Conservation (phyloP, 1,140 invertebrate species). For the Musca domestica region DNA sequence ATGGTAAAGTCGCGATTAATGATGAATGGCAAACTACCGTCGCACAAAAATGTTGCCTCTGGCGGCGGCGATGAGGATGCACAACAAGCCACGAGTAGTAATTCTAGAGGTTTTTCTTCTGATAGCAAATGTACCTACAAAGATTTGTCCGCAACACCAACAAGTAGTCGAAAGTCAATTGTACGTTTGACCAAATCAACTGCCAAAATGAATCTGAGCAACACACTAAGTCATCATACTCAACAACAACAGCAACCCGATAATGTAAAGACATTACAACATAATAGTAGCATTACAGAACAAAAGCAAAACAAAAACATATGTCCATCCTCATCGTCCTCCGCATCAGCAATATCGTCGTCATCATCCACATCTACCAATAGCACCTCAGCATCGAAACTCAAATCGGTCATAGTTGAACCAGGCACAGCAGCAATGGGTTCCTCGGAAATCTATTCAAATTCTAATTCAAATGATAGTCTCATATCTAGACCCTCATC, state of each 20-base stretch:
- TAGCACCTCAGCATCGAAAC: background rate
- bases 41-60: background rate
- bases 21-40: background rate
- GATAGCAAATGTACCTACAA: slow-evolving; percentile 52
- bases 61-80: background rate
- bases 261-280: slow-evolving; percentile 21
- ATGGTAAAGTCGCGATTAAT: slow-evolving; percentile 39
- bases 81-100: background rate
- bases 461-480: slow-evolving; percentile 48
- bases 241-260: slow-evolving; percentile 12
- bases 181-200: slow-evolving; percentile 51
- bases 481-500: slow-evolving; percentile 23
- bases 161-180: slow-evolving; percentile 47
- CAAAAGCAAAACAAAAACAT: background rate
- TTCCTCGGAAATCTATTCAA: slow-evolving; percentile 41
- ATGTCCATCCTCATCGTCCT: background rate
- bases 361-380: slow-evolving; percentile 15
- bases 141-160: slow-evolving; percentile 46
- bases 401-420: background rate
- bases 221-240: slow-evolving; percentile 32
- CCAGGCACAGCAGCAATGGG: slow-evolving; percentile 18
- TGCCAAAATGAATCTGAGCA: slow-evolving; percentile 50
- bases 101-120: slow-evolving; percentile 35
- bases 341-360: background rate
- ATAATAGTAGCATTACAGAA: slow-evolving; percentile 7